These are phyloP conservation scores for Notoglanidium macrostoma DNA, from an alignment of 2,797 vertebrate genomes.

Conservation along the genomic window DNA sequence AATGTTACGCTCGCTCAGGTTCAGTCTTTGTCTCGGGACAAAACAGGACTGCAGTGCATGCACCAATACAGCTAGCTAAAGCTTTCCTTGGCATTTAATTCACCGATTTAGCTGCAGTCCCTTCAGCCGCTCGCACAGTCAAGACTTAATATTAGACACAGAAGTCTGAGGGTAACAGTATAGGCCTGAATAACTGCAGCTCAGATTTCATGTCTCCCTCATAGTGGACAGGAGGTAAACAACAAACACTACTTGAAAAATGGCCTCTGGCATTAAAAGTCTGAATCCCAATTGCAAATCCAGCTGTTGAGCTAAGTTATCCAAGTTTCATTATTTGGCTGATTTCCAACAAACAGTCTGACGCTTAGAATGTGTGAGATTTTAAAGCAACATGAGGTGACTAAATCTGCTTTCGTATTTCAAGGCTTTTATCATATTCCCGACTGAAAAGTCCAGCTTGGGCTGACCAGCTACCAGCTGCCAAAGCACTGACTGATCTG, in stretches of 20 bases:
- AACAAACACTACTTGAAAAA: background rate
- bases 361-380: too few species aligned
- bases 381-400: background rate
- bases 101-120: background rate
- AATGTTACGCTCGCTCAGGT: background rate
- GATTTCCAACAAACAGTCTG: background rate
- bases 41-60: background rate
- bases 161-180: conserved; percentile 5
- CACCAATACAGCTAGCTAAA: background rate
- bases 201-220: background rate
- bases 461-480: background rate
- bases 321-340: background rate
- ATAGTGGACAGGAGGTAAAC: background rate
- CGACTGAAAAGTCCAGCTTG: background rate
- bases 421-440: too few species aligned
- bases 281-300: background rate
- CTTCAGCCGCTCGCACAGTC: background rate
- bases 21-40: background rate
- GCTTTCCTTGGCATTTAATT: background rate
- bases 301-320: background rate
- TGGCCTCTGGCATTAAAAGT: background rate
- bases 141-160: background rate
- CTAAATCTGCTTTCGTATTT: background rate
- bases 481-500: background rate
- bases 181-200: conserved; percentile 1